Evolutionary conservation across 2,888 invertebrate species (phyloP).

Genomic region (Agriopis aurantiaria): DNA sequence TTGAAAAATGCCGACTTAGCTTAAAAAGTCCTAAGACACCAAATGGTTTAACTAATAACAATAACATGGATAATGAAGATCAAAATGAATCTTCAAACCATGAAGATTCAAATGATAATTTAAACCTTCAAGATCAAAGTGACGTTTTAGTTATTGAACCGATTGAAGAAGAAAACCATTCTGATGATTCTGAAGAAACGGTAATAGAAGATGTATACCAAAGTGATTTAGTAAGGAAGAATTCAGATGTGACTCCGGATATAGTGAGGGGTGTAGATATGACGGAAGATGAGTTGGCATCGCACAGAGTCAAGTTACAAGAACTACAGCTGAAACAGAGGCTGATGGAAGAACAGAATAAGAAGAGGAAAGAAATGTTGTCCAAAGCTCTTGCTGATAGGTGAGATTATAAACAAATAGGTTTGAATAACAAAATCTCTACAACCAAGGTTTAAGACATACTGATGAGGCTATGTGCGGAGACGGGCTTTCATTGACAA

Average conservation of each 20-base stretch:
- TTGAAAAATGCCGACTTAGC: conserved; percentile 78
- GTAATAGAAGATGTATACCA: conserved; percentile 22
- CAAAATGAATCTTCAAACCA: neutral
- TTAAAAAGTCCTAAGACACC: conserved; percentile 60
- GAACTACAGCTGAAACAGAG: conserved; percentile 91
- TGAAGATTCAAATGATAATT: neutral
- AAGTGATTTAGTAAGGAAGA: conserved; percentile 30
- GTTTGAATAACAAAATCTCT: neutral
- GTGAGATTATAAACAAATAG: conserved; percentile 63
- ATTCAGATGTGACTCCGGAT: conserved; percentile 61
- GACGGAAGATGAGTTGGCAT: conserved; percentile 69
- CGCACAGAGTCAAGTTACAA: conserved; percentile 86
- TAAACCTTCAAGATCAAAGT: conserved; percentile 37
- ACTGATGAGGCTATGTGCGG: no score
- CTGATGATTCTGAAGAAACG: conserved; percentile 32
- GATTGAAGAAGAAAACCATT: conserved; percentile 29
- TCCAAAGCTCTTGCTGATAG: conserved; percentile 91
- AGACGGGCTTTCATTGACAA: no score
- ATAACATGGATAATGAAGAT: neutral
- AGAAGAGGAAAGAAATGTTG: conserved; percentile 90
- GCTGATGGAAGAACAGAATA: conserved; percentile 93
- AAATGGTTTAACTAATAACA: conserved; percentile 42
- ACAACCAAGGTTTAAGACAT: no score
- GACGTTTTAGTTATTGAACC: conserved; percentile 49
- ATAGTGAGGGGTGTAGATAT: conserved; percentile 70